A percentile compares a stretch with the other conserved stretches of the same genome.
Evolutionary conservation across 2,797 vertebrate genomes (phyloP).

Genomic region (Hozukius guyotensis): DNA sequence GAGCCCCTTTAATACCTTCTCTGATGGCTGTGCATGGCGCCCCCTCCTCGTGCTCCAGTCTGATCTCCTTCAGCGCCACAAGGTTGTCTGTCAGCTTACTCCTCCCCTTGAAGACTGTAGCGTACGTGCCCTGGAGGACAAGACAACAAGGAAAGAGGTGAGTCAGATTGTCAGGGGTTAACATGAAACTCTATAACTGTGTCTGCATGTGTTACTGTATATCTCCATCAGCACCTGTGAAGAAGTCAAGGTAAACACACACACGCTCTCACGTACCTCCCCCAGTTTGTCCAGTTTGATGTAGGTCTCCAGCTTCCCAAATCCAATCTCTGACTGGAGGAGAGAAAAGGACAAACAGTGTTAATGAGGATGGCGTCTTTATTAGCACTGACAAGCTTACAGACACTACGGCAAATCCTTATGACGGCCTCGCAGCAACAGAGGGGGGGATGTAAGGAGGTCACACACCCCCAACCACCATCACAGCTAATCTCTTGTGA

Average conservation of each 20-base stretch:
- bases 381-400: constrained; percentile 65
- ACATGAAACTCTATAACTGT: neutral
- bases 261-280: constrained; percentile 82
- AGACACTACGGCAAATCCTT: constrained; percentile 58
- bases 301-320: constrained; percentile 97
- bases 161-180: neutral
- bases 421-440: constrained; percentile 40
- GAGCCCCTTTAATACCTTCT: constrained; percentile 85
- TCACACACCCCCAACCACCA: constrained; percentile 37
- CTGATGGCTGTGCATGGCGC: constrained; percentile 95
- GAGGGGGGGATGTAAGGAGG: constrained; percentile 32
- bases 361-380: constrained; percentile 51
- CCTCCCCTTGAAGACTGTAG: constrained; percentile 95
- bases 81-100: constrained; percentile 97
- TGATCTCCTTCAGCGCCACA: constrained; percentile 95
- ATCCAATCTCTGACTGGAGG: constrained; percentile 93
- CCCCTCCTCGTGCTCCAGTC: constrained; percentile 95
- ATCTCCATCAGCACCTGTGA: constrained; percentile 34
- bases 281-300: constrained; percentile 97
- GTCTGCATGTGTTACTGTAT: neutral
- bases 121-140: constrained; percentile 89
- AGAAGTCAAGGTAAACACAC: constrained; percentile 6
- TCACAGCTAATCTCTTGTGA: constrained; percentile 58
- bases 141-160: neutral
- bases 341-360: constrained; percentile 50